These are phyloP conservation scores for Celastrina argiolus DNA, from an alignment of 2,888 invertebrate species.

Conservation along the genomic window DNA sequence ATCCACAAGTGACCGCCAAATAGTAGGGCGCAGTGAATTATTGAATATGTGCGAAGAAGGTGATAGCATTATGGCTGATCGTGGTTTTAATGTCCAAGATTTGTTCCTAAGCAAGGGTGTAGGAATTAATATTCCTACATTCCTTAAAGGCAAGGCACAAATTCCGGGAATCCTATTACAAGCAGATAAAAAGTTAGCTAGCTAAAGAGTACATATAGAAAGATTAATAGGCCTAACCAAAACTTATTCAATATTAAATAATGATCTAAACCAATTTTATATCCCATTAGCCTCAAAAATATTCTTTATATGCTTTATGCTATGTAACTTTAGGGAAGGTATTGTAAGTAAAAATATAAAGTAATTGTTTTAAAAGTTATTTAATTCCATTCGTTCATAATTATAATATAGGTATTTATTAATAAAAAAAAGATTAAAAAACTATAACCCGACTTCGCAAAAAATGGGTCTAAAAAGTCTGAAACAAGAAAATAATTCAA, in stretches of 20 bases:
- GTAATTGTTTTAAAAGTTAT: too few relatives aligned
- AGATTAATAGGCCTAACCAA: neutral
- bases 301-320: neutral
- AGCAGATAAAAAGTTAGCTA: conserved; percentile 25
- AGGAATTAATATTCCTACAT: conserved; percentile 31
- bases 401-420: too few relatives aligned
- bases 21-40: conserved; percentile 31
- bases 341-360: too few relatives aligned
- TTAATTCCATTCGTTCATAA: too few relatives aligned
- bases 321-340: neutral
- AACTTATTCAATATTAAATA: neutral
- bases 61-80: conserved; percentile 34
- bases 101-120: conserved; percentile 33
- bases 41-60: conserved; percentile 29
- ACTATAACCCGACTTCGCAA: too few relatives aligned
- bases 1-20: conserved; percentile 33
- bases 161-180: conserved; percentile 25
- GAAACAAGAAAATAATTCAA: too few relatives aligned
- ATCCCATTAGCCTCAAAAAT: neutral
- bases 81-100: conserved; percentile 37
- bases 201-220: neutral
- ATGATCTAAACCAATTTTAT: neutral
- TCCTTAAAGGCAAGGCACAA: conserved; percentile 31
- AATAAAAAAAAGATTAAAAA: too few relatives aligned
- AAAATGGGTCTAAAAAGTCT: too few relatives aligned